A percentile compares a stretch with the other conserved stretches of the same genome.
These are phyloP conservation scores for Anastrepha ludens DNA, from an alignment of 1,140 invertebrate species.

Conservation along the genomic window DNA sequence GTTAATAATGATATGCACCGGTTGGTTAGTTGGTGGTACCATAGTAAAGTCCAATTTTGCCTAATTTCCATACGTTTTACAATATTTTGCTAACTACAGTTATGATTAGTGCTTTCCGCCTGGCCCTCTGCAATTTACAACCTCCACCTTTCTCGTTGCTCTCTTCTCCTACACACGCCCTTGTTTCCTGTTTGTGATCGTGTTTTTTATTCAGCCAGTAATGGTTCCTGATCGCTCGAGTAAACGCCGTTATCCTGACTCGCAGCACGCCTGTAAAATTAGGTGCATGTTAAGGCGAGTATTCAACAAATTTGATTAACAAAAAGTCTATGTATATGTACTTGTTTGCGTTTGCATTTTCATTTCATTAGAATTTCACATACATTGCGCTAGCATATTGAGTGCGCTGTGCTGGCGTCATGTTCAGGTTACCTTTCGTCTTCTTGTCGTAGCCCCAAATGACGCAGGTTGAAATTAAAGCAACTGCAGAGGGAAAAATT, in stretches of 20 bases:
- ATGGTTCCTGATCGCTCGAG: constrained; percentile 59
- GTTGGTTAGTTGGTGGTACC: constrained; percentile 41
- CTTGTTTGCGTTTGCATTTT: constrained; percentile 49
- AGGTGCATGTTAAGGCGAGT: background rate
- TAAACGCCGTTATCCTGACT: constrained; percentile 52
- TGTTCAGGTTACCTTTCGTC: constrained; percentile 84
- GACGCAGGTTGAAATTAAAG: constrained; percentile 82
- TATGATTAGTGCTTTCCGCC: constrained; percentile 25
- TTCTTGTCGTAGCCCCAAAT: constrained; percentile 86
- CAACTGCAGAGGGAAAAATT: constrained; percentile 73
- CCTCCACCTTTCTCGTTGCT: background rate
- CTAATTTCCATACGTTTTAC: background rate
- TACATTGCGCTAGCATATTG: constrained; percentile 67
- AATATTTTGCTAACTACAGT: constrained; percentile 17
- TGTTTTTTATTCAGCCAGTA: constrained; percentile 56
- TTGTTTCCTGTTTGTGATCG: background rate
- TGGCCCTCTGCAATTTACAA: constrained; percentile 34
- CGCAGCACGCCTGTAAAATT: constrained; percentile 54
- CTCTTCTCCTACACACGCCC: background rate
- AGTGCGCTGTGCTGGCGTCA: constrained; percentile 78
- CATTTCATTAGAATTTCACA: constrained; percentile 64
- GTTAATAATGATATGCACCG: constrained; percentile 16
- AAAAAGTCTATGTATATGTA: constrained; percentile 49
- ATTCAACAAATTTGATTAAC: background rate
- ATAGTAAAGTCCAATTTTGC: background rate